Conservation (phyloP, 2,113 vertebrate genomes). For the Gnathonemus echidnorhynchus region DNA sequence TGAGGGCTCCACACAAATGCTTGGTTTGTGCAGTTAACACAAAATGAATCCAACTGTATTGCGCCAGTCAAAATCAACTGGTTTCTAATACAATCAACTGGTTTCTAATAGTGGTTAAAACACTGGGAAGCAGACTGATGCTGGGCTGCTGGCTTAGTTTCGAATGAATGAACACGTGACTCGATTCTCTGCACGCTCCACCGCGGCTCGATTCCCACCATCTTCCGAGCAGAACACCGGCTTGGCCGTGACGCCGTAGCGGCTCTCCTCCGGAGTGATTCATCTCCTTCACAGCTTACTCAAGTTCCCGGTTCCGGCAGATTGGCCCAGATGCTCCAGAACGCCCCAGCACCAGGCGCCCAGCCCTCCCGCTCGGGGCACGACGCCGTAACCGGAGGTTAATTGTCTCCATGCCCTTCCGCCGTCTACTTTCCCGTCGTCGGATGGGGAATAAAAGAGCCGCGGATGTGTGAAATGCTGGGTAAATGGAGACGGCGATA, state of each 20-base stretch:
- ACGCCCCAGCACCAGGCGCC: not conserved
- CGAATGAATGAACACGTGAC: not conserved
- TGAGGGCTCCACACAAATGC: not conserved
- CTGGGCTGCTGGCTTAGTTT: not conserved
- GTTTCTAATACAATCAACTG: not conserved
- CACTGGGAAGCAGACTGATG: not conserved
- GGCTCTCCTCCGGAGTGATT: not conserved
- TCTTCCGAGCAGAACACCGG: not conserved
- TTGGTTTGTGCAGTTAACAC: not conserved
- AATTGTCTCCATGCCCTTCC: slow-evolving; percentile 3
- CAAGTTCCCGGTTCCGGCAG: not conserved
- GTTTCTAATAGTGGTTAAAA: not conserved
- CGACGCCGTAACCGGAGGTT: not conserved
- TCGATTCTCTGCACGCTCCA: not conserved
- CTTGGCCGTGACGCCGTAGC: not conserved
- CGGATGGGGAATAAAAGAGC: not conserved
- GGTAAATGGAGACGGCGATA: not conserved
- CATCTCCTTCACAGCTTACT: not conserved
- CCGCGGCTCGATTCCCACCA: not conserved
- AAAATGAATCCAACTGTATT: not conserved
- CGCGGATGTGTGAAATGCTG: not conserved
- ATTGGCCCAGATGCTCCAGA: not conserved
- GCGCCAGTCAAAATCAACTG: not conserved
- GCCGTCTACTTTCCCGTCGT: not conserved
- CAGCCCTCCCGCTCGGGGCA: not conserved